phyloP scores from a whole-genome alignment of 2,797 vertebrate genomes.

The Gila robusta region DNA sequence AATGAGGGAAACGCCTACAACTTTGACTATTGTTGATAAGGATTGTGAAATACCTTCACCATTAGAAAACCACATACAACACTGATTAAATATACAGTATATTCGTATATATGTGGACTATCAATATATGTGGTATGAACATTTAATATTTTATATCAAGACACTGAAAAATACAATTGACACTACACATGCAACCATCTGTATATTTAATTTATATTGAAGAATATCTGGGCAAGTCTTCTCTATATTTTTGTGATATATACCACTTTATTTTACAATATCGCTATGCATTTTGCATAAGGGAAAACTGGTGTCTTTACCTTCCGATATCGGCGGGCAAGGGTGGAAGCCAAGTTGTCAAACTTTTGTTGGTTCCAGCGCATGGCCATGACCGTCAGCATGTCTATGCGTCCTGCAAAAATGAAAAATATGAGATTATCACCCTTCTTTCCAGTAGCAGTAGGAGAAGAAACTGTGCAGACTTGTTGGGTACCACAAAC shows the following conservation, averaged over 20 bases:
- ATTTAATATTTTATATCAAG: neutral
- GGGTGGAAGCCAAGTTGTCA: neutral
- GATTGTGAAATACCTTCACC: no score
- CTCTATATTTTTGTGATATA: no score
- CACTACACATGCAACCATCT: no score
- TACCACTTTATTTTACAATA: neutral
- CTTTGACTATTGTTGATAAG: no score
- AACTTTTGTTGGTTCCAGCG: neutral
- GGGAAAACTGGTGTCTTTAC: constrained; percentile 12
- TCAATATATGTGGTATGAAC: neutral
- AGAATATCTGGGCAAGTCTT: no score
- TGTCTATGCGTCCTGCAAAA: neutral
- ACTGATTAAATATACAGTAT: neutral
- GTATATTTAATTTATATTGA: no score
- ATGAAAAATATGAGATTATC: neutral
- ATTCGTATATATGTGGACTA: neutral
- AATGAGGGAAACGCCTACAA: no score
- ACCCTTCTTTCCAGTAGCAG: neutral
- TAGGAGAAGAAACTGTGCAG: neutral
- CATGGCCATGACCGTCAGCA: neutral
- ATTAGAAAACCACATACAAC: neutral
- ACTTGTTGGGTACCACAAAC: no score
- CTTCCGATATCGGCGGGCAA: constrained; percentile 24
- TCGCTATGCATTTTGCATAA: neutral
- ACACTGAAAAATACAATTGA: no score